Conservation (phyloP, 2,888 invertebrate genomes). For the Nymphalis polychloros region DNA sequence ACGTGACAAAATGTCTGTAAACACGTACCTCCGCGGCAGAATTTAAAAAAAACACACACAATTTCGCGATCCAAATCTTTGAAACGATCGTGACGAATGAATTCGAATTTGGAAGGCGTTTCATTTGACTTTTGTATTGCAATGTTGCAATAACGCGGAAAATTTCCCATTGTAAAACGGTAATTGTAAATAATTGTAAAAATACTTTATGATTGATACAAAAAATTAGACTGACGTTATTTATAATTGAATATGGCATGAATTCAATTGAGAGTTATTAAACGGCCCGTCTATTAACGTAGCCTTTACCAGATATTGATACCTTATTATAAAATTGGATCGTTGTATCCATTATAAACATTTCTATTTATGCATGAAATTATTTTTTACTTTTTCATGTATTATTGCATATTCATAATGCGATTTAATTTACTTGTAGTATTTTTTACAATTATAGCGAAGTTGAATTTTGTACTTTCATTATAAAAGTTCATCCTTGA, state of each 20-base stretch:
- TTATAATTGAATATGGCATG: slow-evolving; percentile 61
- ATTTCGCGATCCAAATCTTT: slow-evolving; percentile 48
- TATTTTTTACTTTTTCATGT: background rate
- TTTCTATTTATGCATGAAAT: background rate
- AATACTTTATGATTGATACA: slow-evolving; percentile 57
- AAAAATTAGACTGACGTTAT: slow-evolving; percentile 53
- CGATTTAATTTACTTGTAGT: background rate
- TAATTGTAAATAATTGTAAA: slow-evolving; percentile 57
- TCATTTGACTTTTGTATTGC: slow-evolving; percentile 66
- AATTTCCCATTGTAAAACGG: slow-evolving; percentile 54
- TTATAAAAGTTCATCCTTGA: no score
- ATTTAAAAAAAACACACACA: slow-evolving; percentile 56
- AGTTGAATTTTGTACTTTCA: background rate
- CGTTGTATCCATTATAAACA: background rate
- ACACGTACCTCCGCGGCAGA: slow-evolving; percentile 73
- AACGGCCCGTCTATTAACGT: slow-evolving; percentile 57
- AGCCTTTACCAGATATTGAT: slow-evolving; percentile 33
- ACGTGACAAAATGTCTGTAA: slow-evolving; percentile 81
- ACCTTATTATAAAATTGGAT: slow-evolving; percentile 35
- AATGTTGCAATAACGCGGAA: slow-evolving; percentile 68
- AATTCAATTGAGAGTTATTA: slow-evolving; percentile 51
- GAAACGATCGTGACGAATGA: slow-evolving; percentile 59
- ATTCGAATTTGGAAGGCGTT: slow-evolving; percentile 70
- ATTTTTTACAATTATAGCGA: no score
- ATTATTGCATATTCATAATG: background rate